Conservation (phyloP, 2,113 vertebrate genomes). For the Salvelinus sp. region DNA sequence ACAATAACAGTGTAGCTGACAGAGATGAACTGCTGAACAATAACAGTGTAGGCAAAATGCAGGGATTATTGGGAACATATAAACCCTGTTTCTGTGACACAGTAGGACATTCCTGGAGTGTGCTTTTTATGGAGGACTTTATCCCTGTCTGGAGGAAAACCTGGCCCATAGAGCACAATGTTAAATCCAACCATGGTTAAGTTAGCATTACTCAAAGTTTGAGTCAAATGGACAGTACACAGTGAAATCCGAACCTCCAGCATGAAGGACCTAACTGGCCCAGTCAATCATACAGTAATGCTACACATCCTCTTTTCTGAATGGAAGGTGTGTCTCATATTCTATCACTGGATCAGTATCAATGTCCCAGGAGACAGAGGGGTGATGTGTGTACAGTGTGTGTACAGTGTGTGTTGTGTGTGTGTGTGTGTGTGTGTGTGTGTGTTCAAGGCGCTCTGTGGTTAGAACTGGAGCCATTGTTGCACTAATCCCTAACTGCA, state of each 20-base stretch:
- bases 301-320: constrained; percentile 4
- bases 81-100: too few relatives aligned
- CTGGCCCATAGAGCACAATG: too few relatives aligned
- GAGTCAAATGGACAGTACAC: not conserved
- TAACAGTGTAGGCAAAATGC: too few relatives aligned
- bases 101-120: too few relatives aligned
- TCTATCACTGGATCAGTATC: constrained; percentile 16
- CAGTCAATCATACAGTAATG: constrained; percentile 4
- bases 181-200: too few relatives aligned
- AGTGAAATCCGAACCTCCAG: not conserved
- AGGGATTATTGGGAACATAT: too few relatives aligned
- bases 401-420: not conserved
- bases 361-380: constrained; percentile 2
- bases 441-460: not conserved
- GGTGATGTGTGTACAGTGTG: constrained; percentile 10
- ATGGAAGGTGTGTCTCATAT: constrained; percentile 12
- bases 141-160: too few relatives aligned
- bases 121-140: too few relatives aligned
- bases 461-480: constrained; percentile 13
- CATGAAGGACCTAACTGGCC: not conserved
- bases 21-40: too few relatives aligned
- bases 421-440: constrained; percentile 6
- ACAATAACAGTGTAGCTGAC: too few relatives aligned
- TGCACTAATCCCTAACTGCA: constrained; percentile 10
- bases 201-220: too few relatives aligned